These are phyloP conservation scores for Cygnus buccinator DNA, from an alignment of 2,113 vertebrate genomes.

Conservation along the genomic window DNA sequence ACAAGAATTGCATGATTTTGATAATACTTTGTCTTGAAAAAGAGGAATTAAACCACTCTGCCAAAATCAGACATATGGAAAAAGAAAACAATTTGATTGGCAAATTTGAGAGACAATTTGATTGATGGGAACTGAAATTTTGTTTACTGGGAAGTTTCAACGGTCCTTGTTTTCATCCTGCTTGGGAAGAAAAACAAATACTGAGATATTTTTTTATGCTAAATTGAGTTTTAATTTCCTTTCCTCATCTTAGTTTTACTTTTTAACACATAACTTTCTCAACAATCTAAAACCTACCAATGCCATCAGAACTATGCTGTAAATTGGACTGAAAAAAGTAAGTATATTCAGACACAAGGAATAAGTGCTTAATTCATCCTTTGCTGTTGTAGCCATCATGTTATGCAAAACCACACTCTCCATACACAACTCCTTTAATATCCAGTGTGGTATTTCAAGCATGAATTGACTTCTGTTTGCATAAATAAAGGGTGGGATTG, in stretches of 20 bases:
- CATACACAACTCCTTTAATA: background rate
- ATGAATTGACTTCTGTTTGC: background rate
- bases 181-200: conserved; percentile 5
- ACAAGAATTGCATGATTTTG: background rate
- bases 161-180: background rate
- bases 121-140: background rate
- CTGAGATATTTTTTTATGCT: background rate
- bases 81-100: background rate
- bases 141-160: conserved; percentile 13
- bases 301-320: conserved; percentile 4
- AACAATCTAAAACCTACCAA: background rate
- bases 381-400: background rate
- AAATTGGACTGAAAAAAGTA: background rate
- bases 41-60: background rate
- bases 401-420: background rate
- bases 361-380: background rate
- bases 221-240: conserved; percentile 32
- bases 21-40: background rate
- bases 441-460: background rate
- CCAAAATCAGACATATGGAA: background rate
- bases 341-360: background rate
- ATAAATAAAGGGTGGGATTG: background rate
- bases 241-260: background rate
- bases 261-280: conserved; percentile 26
- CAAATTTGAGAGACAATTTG: background rate